Base-by-base conservation (phyloP, 2,888 invertebrate species). In the Agrotis puta region DNA sequence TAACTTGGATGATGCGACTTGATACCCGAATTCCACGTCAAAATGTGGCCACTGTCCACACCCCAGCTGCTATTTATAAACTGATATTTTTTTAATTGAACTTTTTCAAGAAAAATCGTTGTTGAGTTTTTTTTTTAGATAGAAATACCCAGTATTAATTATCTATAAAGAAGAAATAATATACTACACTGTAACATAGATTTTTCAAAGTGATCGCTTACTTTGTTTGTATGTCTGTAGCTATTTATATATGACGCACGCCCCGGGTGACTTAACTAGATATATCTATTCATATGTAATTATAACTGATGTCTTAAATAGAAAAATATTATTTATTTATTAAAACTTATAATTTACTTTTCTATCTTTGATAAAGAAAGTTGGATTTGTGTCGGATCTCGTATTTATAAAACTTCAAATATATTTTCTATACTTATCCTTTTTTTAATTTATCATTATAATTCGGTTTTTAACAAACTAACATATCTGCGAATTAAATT, bases 321-420 rank as follows among this genome's bases (percentile, higher is more conserved):
- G 73, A 67, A 82, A 84, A 82, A 74, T 75, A 80, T 82, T 71
- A 73, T 84, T 85, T 87, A 83, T 84, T 86, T 77, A 86, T 86
- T 85, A 65, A 70, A 81, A 81, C 68, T 75, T 74, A 82, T 74
- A 81, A 82, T 81, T 79, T 79, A 79, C 64, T 64, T 77, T 76
- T 79, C 59, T 81, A 64, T 79, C 65, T 73, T 81, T 75, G 80
- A 70, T 75, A 77, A 61, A 51, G n/a, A 33, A 81, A 82, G 65
- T 82, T 85, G 74, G 70, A 78, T 88, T 86, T 84, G 72, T 84
- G 81, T 87, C 83, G 87, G 92, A 92, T 92, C 92, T 92, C 92
- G 88, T 91, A 88, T 89, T 87, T 88, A 85, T 88, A 82, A 87
- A 85, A 33, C 47, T 75, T 79, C 58, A 68, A 77, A 67, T 83